These are phyloP conservation scores for Orthochromis indermauri DNA, from an alignment of 2,113 vertebrate genomes.

Conservation along the genomic window DNA sequence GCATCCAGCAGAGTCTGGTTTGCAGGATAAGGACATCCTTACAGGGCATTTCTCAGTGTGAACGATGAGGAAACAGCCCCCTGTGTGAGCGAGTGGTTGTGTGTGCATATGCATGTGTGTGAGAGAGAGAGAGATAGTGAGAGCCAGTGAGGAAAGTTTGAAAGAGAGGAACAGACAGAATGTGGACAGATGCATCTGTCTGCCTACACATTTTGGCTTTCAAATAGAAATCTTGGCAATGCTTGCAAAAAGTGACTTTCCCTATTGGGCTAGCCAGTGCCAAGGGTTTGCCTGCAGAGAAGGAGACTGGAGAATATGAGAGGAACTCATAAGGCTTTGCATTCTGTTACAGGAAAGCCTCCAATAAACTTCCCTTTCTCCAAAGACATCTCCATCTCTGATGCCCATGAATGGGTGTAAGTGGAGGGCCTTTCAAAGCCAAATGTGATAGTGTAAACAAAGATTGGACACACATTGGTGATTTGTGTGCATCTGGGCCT, in stretches of 20 bases:
- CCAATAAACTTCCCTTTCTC: neutral
- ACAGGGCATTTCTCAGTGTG: constrained; percentile 57
- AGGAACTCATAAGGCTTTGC: constrained; percentile 3
- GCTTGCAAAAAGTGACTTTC: constrained; percentile 42
- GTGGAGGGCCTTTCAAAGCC: neutral
- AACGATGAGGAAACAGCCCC: constrained; percentile 51
- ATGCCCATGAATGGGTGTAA: neutral
- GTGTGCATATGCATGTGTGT: neutral
- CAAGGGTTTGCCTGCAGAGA: constrained; percentile 39
- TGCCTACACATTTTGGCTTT: constrained; percentile 39
- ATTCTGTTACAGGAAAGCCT: neutral
- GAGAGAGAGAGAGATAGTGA: neutral
- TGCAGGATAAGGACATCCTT: constrained; percentile 63
- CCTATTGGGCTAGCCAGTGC: constrained; percentile 18
- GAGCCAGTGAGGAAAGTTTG: neutral
- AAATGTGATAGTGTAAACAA: neutral
- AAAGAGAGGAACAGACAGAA: constrained; percentile 23
- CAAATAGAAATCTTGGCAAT: constrained; percentile 54
- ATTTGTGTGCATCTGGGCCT: neutral
- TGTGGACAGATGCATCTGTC: constrained; percentile 36
- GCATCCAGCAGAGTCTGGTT: constrained; percentile 57
- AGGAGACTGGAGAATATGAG: constrained; percentile 6
- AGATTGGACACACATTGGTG: neutral
- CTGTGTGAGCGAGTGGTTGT: neutral
- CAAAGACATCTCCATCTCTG: neutral